Evolutionary conservation across 2,888 invertebrate species (phyloP).

Genomic region (Alloscopus bannaensis): DNA sequence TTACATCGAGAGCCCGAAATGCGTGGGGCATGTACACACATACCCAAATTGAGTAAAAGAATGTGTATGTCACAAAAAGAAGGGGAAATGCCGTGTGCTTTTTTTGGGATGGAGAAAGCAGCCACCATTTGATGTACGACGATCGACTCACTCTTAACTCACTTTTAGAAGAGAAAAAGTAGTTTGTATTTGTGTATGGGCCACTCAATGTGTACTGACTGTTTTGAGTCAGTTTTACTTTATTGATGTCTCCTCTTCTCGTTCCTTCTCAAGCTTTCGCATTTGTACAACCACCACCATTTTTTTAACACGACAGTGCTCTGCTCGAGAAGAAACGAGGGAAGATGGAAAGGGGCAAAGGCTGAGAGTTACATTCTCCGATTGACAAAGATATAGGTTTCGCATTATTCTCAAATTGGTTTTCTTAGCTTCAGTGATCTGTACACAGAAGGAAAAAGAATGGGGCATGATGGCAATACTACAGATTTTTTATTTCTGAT

Average conservation of each 20-base stretch:
- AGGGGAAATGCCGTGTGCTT: neutral
- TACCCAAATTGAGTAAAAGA: no score
- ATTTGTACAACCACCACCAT: slow-evolving; percentile 1
- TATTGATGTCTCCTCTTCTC: slow-evolving; percentile 38
- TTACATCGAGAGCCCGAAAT: no score
- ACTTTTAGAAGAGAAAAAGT: slow-evolving; percentile 24
- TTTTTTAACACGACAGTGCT: neutral
- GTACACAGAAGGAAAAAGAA: slow-evolving; percentile 7
- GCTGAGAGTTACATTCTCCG: slow-evolving; percentile 21
- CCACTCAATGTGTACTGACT: slow-evolving; percentile 52
- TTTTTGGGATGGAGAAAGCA: neutral
- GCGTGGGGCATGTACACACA: no score
- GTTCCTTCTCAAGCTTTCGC: slow-evolving; percentile 2
- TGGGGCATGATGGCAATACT: slow-evolving; percentile 18
- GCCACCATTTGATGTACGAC: slow-evolving; percentile 14
- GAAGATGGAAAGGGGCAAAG: neutral
- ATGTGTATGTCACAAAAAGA: no score
- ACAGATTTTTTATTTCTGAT: slow-evolving; percentile 16
- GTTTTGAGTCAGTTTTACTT: slow-evolving; percentile 47
- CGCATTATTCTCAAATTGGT: slow-evolving; percentile 50
- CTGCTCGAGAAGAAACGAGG: neutral
- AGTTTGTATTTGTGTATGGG: no score
- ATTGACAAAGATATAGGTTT: slow-evolving; percentile 58
- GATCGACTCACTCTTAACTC: slow-evolving; percentile 3
- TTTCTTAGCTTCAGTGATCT: slow-evolving; percentile 29